These are phyloP conservation scores for Pterois miles DNA, from an alignment of 2,797 vertebrate species.

Conservation along the genomic window DNA sequence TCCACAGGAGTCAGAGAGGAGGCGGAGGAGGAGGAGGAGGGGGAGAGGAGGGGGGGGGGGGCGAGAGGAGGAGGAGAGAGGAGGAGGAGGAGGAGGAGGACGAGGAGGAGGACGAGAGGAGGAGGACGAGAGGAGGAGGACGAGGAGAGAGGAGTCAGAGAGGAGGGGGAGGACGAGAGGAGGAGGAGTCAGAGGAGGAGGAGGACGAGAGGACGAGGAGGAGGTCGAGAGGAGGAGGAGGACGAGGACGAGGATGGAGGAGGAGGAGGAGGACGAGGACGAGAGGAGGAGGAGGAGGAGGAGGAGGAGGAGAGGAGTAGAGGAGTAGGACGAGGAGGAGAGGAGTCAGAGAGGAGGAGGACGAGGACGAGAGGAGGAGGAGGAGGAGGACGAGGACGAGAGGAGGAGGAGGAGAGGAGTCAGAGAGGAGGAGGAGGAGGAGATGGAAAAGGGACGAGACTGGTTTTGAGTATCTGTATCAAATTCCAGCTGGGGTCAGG, in stretches of 20 bases:
- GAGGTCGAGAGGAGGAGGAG: constrained; percentile 25
- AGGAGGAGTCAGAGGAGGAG: too few species aligned
- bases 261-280: too few species aligned
- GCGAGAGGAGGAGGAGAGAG: too few species aligned
- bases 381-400: too few species aligned
- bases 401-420: too few species aligned
- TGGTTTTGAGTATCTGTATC: constrained; percentile 6
- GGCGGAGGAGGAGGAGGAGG: constrained; percentile 16
- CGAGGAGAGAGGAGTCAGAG: too few species aligned
- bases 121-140: constrained; percentile 18
- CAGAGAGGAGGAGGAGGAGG: too few species aligned
- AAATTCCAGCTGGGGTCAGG: constrained; percentile 48
- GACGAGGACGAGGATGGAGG: constrained; percentile 2
- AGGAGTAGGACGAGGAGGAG: too few species aligned
- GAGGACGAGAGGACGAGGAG: neutral
- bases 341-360: constrained; percentile 28
- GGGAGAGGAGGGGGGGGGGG: neutral
- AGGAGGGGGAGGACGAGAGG: too few species aligned
- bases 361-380: constrained; percentile 7
- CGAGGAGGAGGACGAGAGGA: neutral
- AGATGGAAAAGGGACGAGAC: neutral
- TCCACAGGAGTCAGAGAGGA: constrained; percentile 38
- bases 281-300: too few species aligned
- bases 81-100: constrained; percentile 5
- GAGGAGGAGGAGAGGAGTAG: constrained; percentile 21